phyloP scores from a whole-genome alignment of 1,140 invertebrate genomes.

The Reticulitermes speratus region DNA sequence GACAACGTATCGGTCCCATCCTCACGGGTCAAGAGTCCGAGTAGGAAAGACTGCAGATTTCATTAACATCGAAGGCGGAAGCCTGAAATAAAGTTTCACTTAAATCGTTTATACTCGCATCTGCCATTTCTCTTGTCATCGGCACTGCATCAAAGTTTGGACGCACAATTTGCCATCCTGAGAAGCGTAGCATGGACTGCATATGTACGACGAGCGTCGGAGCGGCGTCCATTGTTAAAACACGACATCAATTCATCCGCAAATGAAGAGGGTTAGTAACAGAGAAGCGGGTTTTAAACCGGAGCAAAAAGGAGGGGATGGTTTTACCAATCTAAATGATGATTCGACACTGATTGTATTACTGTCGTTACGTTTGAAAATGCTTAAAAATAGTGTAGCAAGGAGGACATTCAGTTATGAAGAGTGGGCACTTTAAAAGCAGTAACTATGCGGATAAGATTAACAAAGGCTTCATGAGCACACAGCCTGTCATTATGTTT shows the following conservation, averaged over 20 bases:
- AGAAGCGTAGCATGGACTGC: background rate
- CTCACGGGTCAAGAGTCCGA: no score
- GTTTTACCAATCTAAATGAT: constrained; percentile 1
- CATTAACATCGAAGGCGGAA: no score
- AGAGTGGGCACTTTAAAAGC: background rate
- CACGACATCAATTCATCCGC: constrained; percentile 1
- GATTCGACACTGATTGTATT: background rate
- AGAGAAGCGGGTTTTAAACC: background rate
- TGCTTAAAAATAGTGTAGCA: background rate
- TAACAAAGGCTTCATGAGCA: background rate
- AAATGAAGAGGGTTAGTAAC: background rate
- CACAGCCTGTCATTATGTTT: background rate
- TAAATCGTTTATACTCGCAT: no score
- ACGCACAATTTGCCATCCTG: background rate
- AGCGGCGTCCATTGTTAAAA: background rate
- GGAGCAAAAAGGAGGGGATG: background rate
- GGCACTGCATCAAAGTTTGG: constrained; percentile 5
- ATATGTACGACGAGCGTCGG: background rate
- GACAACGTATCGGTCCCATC: no score
- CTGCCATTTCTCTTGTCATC: background rate
- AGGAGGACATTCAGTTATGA: background rate
- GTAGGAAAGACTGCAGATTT: no score
- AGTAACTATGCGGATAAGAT: background rate
- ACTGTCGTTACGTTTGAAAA: background rate
- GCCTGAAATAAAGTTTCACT: no score